Conservation (phyloP, 1,140 invertebrate species). For the Melanaphis sacchari region DNA sequence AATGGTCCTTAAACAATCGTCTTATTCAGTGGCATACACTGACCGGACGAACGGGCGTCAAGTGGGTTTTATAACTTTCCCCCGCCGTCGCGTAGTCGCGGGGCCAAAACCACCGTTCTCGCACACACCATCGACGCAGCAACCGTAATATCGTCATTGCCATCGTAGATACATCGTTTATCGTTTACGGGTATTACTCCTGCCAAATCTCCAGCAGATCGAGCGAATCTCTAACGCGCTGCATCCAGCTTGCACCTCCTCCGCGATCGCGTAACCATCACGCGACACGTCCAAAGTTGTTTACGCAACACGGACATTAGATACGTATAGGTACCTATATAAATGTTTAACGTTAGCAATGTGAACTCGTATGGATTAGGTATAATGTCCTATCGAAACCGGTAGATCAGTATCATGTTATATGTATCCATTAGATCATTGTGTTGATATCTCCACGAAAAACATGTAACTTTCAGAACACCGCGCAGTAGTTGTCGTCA, state of each 20-base stretch:
- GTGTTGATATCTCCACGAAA: not conserved
- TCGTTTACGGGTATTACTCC: not conserved
- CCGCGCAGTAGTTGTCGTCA: no score
- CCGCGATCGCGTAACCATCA: not conserved
- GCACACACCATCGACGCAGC: not conserved
- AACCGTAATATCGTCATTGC: not conserved
- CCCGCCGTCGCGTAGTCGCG: constrained; percentile 29
- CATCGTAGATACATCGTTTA: not conserved
- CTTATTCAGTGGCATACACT: constrained; percentile 31
- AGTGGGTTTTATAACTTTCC: constrained; percentile 56
- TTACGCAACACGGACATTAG: not conserved
- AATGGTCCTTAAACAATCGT: constrained; percentile 46
- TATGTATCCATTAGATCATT: not conserved
- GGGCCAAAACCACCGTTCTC: not conserved
- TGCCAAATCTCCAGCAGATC: not conserved
- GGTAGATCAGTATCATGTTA: not conserved
- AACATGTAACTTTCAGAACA: not conserved
- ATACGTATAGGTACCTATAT: not conserved
- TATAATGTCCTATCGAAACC: not conserved
- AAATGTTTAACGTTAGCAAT: not conserved
- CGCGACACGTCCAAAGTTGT: not conserved
- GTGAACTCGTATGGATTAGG: not conserved
- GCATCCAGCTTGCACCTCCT: not conserved
- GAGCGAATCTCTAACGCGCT: not conserved
- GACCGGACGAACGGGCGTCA: not conserved